Evolutionary conservation across 2,888 invertebrate genomes (phyloP), one percentile per base, ranked within the genome.

Genomic region (Clistopyga incitator): DNA sequence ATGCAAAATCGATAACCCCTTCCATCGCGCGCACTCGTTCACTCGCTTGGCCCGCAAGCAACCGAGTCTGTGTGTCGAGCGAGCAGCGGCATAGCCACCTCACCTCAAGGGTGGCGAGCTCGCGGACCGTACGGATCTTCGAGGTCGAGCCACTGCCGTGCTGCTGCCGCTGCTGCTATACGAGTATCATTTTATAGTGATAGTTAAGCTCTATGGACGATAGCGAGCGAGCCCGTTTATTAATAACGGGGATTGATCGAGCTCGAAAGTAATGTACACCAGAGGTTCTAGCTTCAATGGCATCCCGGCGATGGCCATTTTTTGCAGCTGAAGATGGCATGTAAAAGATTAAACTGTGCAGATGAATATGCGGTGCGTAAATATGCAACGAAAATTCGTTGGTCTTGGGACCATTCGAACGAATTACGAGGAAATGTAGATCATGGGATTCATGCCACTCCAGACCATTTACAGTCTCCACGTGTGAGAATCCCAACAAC

Each of bases 1-100:
- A 91, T 90, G 92, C 87, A 91, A 92, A 92, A 92, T 92, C 92
- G 90, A 92, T 92, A 91, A 87, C 86, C 88, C 86, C 88, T 82
- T 85, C 87, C 87, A 85, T 84, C 79, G 84, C 85, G 84, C 86
- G 80, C 81, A 82, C 86, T 86, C 84, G 82, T 85, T 68, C 15
- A 68, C 50, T 68, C 85, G 84, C 67, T 72, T 84, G 78, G 78
- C 78, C 82, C 52, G n/a, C 38, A 38, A 38, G n/a, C 38, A 10
- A 38, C 11, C 50, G 11, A 72, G 67, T 70, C 70, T 52, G 56
- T 70, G 80, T 71, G 81, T 20, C 45, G 64, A n/a, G 23, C 38
- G 38, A 38, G 56, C 47, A 38, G 56, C 47, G 68, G 68, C 50
- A 61, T 25, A 34, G 47, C 65, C 42, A 13, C 54, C 80, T 77